These are phyloP conservation scores for Gasteruption jaculator DNA, from an alignment of 2,888 invertebrate species.

Conservation along the genomic window DNA sequence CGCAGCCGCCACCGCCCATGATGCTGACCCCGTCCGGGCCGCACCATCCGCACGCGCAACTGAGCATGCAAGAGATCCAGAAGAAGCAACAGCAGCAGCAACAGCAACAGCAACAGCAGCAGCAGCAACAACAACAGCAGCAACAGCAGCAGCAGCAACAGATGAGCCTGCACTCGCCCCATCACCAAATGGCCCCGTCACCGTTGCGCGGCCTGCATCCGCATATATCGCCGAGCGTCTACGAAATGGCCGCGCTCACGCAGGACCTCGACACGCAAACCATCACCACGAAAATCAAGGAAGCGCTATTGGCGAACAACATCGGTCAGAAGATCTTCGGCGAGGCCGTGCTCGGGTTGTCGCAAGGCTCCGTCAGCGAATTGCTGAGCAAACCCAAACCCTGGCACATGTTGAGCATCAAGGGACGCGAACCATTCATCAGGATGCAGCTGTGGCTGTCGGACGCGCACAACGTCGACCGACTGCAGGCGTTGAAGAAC, in stretches of 20 bases:
- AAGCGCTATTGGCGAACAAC: conserved; percentile 92
- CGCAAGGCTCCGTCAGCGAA: conserved; percentile 96
- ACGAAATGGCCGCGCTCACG: conserved; percentile 95
- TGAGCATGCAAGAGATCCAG: conserved; percentile 63
- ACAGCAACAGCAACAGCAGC: conserved; percentile 55
- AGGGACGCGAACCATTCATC: conserved; percentile 94
- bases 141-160: conserved; percentile 56
- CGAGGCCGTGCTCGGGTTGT: conserved; percentile 92
- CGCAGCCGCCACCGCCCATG: conserved; percentile 58
- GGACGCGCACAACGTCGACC: conserved; percentile 91
- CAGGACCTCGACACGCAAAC: conserved; percentile 95
- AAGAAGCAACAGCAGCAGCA: conserved; percentile 59
- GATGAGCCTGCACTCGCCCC: conserved; percentile 59
- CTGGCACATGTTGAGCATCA: conserved; percentile 98
- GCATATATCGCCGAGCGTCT: conserved; percentile 90
- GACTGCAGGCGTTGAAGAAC: conserved; percentile 85
- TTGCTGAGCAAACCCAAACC: conserved; percentile 96
- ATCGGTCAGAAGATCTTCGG: conserved; percentile 99
- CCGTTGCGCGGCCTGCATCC: conserved; percentile 73
- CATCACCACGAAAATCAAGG: conserved; percentile 95
- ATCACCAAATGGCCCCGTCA: conserved; percentile 60
- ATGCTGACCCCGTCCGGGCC: conserved; percentile 73
- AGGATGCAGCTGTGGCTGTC: conserved; percentile 96
- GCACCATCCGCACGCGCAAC: conserved; percentile 68
- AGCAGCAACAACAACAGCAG: conserved; percentile 46